Evolutionary conservation across 2,797 vertebrate genomes (phyloP).

Genomic region (Pteronotus mesoamericanus): DNA sequence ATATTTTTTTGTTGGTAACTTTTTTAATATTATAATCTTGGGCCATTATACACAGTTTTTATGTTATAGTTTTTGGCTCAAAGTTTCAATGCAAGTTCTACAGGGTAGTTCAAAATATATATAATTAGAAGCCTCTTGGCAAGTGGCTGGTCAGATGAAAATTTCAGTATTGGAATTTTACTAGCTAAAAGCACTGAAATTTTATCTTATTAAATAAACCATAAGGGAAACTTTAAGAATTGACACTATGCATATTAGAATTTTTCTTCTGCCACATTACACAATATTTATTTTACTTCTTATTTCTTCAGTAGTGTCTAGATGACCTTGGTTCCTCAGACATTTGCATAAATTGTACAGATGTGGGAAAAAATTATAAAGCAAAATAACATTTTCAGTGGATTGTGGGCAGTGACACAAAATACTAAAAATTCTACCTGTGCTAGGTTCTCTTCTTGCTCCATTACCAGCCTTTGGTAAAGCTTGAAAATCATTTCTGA

Average conservation of each 20-base stretch:
- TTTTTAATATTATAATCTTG: conserved; percentile 7
- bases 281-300: conserved; percentile 22
- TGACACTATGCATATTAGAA: not conserved
- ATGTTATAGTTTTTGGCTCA: not conserved
- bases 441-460: not conserved
- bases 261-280: not conserved
- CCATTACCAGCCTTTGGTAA: not conserved
- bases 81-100: not conserved
- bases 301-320: not conserved
- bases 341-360: not conserved
- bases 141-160: not conserved
- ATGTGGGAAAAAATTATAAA: not conserved
- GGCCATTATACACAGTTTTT: not conserved
- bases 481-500: not conserved
- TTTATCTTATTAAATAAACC: conserved; percentile 43
- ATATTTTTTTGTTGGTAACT: not conserved
- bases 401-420: not conserved
- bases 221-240: conserved; percentile 33
- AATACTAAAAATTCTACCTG: not conserved
- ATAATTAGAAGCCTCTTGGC: not conserved
- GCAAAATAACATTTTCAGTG: not conserved
- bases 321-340: not conserved
- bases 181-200: conserved; percentile 4
- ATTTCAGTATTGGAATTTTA: conserved; percentile 17
- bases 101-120: not conserved